These are phyloP conservation scores for Bettongia penicillata DNA, from an alignment of 2,113 vertebrate genomes.

Conservation along the genomic window DNA sequence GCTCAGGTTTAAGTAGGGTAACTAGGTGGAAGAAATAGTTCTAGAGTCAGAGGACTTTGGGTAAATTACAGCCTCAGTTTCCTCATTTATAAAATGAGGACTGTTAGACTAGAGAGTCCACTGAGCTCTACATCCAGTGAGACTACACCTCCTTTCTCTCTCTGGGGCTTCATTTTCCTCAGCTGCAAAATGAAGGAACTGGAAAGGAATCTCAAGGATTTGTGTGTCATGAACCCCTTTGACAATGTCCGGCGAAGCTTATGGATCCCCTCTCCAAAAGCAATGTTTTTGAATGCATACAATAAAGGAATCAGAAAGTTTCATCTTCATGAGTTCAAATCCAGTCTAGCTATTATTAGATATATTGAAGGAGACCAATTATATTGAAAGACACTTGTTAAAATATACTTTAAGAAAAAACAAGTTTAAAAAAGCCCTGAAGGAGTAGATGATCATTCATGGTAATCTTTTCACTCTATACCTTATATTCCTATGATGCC, in stretches of 20 bases:
- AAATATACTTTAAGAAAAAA: background rate
- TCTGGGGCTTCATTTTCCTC: background rate
- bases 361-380: background rate
- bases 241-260: background rate
- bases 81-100: too few relatives aligned
- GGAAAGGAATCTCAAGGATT: background rate
- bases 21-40: background rate
- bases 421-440: background rate
- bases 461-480: background rate
- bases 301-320: background rate
- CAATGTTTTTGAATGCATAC: background rate
- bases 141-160: too few relatives aligned
- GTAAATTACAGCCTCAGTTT: too few relatives aligned
- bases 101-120: too few relatives aligned
- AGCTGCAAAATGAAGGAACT: background rate
- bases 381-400: background rate
- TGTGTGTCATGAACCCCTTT: background rate
- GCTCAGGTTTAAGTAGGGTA: background rate
- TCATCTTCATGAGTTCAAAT: too few relatives aligned
- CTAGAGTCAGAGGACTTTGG: background rate
- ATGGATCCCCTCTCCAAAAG: background rate
- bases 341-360: too few relatives aligned
- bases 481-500: background rate
- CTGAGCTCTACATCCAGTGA: too few relatives aligned
- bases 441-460: background rate